Base-by-base conservation (phyloP, 2,888 invertebrate genomes). In the Subacronicta megacephala region DNA sequence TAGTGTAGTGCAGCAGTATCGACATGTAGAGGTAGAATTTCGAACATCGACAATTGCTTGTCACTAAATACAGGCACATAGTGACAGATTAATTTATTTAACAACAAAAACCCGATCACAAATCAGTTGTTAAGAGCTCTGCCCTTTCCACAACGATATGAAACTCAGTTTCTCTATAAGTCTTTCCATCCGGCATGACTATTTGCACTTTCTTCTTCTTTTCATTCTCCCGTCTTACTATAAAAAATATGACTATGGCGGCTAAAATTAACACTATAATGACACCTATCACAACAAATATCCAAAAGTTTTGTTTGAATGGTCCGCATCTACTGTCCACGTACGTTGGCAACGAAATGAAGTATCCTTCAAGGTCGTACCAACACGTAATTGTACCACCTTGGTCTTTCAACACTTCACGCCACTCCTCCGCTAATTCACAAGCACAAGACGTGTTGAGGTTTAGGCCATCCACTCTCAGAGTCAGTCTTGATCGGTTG, bases 81-180 rank as follows among this genome's bases (percentile, higher is more conserved):
- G 53, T 70, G 61, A 58, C 72, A 65, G 75, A 83, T 81, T 77
- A 75, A 72, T 69, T 54, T 31, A 44, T 55, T 44, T 43, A 44
- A 52, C 49, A 45, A 43, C 44, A 44, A 42, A 37, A n/a, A 51
- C 38, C 23, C 13, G 38, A 78, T 94, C 90, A 96, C 87, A 97
- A 95, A 89, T 97, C 97, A 72, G 97, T 97, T 70, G 97, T 97
- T 58, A 97, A 92, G 43, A 97, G 96, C 88, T 97, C 97, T 40
- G 97, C 96, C 87, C 96, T 96, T 93, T 98, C 98, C 71, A 97
- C 96, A 83, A 98, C 96, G 80, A 98, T 97, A 87, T 97, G 96
- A 77, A 98, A 95, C 90, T 98, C 97, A 9, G 98, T 98, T 91
- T 98, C 97, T 80, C 96, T 95, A 83, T 98, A 98, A 13, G 97